Evolutionary conservation across 2,113 vertebrate species (phyloP), one percentile per base, ranked within the genome.

Genomic region (Malurus cyaneus): DNA sequence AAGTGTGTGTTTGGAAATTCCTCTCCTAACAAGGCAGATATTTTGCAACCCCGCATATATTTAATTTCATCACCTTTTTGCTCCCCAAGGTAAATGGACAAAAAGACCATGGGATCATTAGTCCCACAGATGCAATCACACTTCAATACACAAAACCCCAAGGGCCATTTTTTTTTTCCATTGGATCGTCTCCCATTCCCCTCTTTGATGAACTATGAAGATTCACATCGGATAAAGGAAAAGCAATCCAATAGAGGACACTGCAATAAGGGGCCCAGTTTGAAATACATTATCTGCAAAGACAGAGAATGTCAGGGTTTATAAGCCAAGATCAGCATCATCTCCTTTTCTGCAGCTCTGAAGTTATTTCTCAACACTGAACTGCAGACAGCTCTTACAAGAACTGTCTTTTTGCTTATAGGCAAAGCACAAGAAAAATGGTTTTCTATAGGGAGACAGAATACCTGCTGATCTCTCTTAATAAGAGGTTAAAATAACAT

Each of bases 251-350:
- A 80, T 67, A 62, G 4, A 96, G 86, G 69, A 41, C 74, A 78
- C 12, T 44, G 42, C 61, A 94, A 80, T 21, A 46, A 39, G 47
- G 46, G 80, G 81, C 66, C 73, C 52, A 19, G 86, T 83, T 42
- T 89, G 70, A 97, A 97, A 86, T 90, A 80, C 73, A 70, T 95
- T 94, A 92, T 95, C 71, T 80, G 46, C 74, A 91, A 91, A 94
- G 94, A 92, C 62, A 90, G 42, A 97, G 60, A 50, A 67, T 29
- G 52, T 89, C 96, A 96, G 95, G 77, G 86, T 91, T 94, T 94
- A 70, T 86, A 94, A 97, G 81, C 44, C 80, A 77, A 79, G 52
- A 95, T 88, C 88, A 97, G 67, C 54, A 73, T 84, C 73, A 91
- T 90, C 94, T 93, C 93, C 70, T 82, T 92, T 95, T 94, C 79